Evolutionary conservation across 2,888 invertebrate genomes (phyloP), one percentile per base, ranked within the genome.

Genomic region (Phrixothrix hirtus): DNA sequence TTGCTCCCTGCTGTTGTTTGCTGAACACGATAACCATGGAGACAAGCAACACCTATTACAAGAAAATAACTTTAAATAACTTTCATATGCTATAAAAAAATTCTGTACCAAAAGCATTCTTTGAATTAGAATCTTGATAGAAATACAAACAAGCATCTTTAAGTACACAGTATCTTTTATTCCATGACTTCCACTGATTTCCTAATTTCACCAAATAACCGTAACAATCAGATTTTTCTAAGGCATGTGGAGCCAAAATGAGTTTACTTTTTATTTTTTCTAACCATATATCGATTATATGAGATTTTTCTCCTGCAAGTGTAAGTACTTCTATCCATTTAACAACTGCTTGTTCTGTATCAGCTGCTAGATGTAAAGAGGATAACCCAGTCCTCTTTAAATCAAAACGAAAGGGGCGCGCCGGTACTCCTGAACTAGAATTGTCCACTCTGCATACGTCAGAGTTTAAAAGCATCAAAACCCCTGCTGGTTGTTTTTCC

Each of bases 131-230:
- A 72, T 94, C 93, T 63, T 87, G 88, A 77, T 94, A 96, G 77
- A 95, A 94, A 78, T 94, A 96, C 14, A 96, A 82, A 64, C 94
- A 94, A 31, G 95, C 96, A 74, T 95, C 95, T 75, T 95, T 96
- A 35, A 96, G 81, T 25, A 97, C 92, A 79, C 95, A 95, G 78
- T 94, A 96, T 43, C 94, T 83, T 68, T 90, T 86, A 57, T 89
- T 89, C 95, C 95, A 96, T 14, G 90, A 88, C 69, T 90, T 89
- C 81, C 92, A 89, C 66, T 89, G 87, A 54, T 86, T 89, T 41
- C 89, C 88, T 59, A 95, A 81, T 76, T 95, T 95, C 77, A 88
- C 86, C 49, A 96, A 82, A 75, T 90, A 91, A n/a, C 96, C 96
- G 70, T 89, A 90, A 76, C 95, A 96, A 72, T 96, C 95, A 0